Evolutionary conservation across 2,888 invertebrate species (phyloP), one percentile per base, ranked within the genome.

Genomic region (Ichneumoninae sp.): DNA sequence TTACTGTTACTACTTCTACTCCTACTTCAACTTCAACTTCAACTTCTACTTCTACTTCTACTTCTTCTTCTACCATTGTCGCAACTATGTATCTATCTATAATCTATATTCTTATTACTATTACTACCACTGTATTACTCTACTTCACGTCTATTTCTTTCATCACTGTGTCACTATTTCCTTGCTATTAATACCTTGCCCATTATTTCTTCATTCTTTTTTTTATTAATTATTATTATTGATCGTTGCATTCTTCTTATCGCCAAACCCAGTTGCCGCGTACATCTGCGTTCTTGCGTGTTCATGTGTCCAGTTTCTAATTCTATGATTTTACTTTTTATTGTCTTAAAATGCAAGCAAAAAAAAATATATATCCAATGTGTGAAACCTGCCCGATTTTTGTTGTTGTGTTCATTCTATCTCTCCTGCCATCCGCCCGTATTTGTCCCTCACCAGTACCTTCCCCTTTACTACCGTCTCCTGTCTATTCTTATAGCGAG

Each of bases 381-480:
- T 89, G 89, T 89, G 81, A 89, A 92, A 92, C 88, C 89, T 90
- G 86, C 88, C 88, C 87, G 88, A 89, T 89, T 90, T 89, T 79
- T 88, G 83, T 86, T 86, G 90, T 90, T 60, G 88, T 90, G 87
- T 92, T 89, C 89, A 90, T 90, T 90, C 88, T 87, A 84, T 88
- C 86, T 87, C 85, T 70, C 80, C 83, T 26, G 16, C 19, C 79
- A 71, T 50, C 74, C 71, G 74, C 57, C 57, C 54, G 44, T 66
- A 19, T 76, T 57, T 74, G 16, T 76, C 57, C 78, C 81, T 71
- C 69, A 47, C 75, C 76, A 54, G 54, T n/a, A 71, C 33, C 74
- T 7, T 60, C 8, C 54, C 40, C 60, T 13, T 54, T 52, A 69
- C 40, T 40, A 13, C 50, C 73, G 33, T 26, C 33, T 78, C 57